Evolutionary conservation across 2,797 vertebrate species (phyloP).

Genomic region (Moxostoma hubbsi): DNA sequence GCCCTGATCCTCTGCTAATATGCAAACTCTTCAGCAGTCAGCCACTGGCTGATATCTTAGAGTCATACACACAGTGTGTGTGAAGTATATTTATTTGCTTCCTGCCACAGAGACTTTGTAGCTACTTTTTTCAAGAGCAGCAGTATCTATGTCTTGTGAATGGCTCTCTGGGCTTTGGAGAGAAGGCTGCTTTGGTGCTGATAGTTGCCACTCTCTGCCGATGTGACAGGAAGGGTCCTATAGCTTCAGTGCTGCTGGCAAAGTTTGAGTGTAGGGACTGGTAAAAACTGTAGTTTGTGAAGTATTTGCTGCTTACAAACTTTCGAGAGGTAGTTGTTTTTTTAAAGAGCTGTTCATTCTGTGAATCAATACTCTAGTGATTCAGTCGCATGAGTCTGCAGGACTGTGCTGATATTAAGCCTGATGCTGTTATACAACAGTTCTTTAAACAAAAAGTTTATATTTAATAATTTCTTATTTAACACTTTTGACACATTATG

Average conservation of each 20-base stretch:
- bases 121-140: constrained; percentile 19
- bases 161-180: constrained; percentile 9
- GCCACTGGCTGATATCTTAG: constrained; percentile 22
- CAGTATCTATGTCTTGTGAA: constrained; percentile 36
- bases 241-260: constrained; percentile 11
- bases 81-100: constrained; percentile 36
- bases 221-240: constrained; percentile 22
- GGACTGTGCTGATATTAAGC: too few relatives aligned
- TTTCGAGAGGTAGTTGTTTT: not conserved
- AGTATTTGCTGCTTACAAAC: constrained; percentile 22
- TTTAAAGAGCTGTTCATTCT: not conserved
- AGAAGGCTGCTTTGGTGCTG: constrained; percentile 41
- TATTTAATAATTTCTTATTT: too few relatives aligned
- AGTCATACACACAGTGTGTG: constrained; percentile 19
- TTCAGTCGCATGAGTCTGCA: too few relatives aligned
- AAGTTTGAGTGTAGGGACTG: constrained; percentile 24
- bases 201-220: constrained; percentile 44
- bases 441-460: too few relatives aligned
- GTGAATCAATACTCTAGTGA: too few relatives aligned
- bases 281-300: constrained; percentile 4
- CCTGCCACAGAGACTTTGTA: constrained; percentile 24
- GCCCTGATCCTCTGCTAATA: constrained; percentile 67
- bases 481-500: too few relatives aligned
- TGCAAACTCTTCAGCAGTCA: constrained; percentile 60
- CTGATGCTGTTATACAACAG: too few relatives aligned